Percentiles rank a stretch among this genome's conserved stretches.
Conservation (phyloP, 1,140 invertebrate species). For the Euwallacea similis region DNA sequence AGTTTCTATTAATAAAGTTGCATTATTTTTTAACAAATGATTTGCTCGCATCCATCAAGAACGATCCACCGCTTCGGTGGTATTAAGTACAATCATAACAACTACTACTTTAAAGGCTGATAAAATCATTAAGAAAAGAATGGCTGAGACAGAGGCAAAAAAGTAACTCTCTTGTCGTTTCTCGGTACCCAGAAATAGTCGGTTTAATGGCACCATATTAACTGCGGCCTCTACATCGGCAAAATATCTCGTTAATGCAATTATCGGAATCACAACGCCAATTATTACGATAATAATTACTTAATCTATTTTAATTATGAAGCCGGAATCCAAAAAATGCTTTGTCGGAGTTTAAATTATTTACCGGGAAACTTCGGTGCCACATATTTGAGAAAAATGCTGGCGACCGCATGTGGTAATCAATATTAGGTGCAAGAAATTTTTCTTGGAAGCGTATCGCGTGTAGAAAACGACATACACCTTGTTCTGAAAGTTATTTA, state of each 20-base stretch:
- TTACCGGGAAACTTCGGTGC: slow-evolving; percentile 23
- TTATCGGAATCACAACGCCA: slow-evolving; percentile 33
- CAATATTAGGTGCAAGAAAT: slow-evolving; percentile 30
- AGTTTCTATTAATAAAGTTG: no score
- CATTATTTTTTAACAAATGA: no score
- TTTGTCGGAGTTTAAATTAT: slow-evolving; percentile 29
- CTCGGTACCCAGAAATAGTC: slow-evolving; percentile 13
- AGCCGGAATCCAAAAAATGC: slow-evolving; percentile 20
- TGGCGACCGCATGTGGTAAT: slow-evolving; percentile 13
- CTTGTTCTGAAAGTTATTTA: slow-evolving; percentile 19
- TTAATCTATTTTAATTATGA: slow-evolving; percentile 37
- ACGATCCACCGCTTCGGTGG: no score
- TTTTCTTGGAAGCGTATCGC: slow-evolving; percentile 25
- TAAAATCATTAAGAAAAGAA: slow-evolving; percentile 12
- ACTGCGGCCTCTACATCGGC: slow-evolving; percentile 14
- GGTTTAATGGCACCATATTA: slow-evolving; percentile 23
- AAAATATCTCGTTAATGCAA: slow-evolving; percentile 31
- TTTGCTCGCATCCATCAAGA: no score
- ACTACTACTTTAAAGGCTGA: background rate
- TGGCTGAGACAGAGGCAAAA: background rate
- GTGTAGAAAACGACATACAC: slow-evolving; percentile 22
- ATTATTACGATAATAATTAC: slow-evolving; percentile 32
- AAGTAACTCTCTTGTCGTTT: slow-evolving; percentile 9
- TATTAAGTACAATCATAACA: no score
- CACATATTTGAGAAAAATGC: slow-evolving; percentile 21